These are phyloP conservation scores for Epinotia bilunana DNA, from an alignment of 2,888 invertebrate genomes.

Conservation along the genomic window DNA sequence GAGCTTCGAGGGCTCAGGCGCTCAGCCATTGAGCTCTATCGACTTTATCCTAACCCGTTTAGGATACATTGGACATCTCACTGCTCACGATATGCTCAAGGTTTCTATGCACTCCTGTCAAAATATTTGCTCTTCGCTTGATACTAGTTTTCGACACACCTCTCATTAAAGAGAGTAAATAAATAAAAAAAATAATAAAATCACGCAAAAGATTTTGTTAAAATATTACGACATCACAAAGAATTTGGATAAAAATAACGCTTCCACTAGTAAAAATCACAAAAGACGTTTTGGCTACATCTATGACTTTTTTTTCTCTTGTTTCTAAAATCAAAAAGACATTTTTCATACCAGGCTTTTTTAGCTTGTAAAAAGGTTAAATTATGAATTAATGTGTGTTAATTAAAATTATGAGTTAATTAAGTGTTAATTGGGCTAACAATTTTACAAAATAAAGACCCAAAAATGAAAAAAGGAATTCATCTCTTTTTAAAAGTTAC, in stretches of 20 bases:
- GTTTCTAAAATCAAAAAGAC: slow-evolving; percentile 79
- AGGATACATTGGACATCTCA: slow-evolving; percentile 85
- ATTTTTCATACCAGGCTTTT: slow-evolving; percentile 62
- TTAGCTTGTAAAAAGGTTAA: slow-evolving; percentile 27
- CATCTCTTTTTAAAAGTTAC: too few relatives aligned
- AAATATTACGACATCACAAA: slow-evolving; percentile 83
- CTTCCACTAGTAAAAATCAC: slow-evolving; percentile 80
- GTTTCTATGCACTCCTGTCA: slow-evolving; percentile 76
- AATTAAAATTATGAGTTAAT: neutral
- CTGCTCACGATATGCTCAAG: slow-evolving; percentile 75
- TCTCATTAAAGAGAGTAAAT: slow-evolving; percentile 77
- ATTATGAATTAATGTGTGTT: neutral
- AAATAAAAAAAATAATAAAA: slow-evolving; percentile 59
- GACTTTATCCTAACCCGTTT: slow-evolving; percentile 83
- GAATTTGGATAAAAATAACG: slow-evolving; percentile 84
- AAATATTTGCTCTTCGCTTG: slow-evolving; percentile 67
- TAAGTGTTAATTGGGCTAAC: neutral
- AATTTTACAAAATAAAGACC: neutral
- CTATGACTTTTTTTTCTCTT: slow-evolving; percentile 77
- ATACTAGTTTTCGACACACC: slow-evolving; percentile 70
- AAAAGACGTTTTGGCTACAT: slow-evolving; percentile 82
- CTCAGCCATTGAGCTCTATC: slow-evolving; percentile 87
- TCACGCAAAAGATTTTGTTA: slow-evolving; percentile 80
- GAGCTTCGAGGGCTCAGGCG: slow-evolving; percentile 91
- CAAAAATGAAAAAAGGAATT: neutral